Base-by-base conservation (phyloP, 2,888 invertebrate species). In the Zygothrica quintamaculata region DNA sequence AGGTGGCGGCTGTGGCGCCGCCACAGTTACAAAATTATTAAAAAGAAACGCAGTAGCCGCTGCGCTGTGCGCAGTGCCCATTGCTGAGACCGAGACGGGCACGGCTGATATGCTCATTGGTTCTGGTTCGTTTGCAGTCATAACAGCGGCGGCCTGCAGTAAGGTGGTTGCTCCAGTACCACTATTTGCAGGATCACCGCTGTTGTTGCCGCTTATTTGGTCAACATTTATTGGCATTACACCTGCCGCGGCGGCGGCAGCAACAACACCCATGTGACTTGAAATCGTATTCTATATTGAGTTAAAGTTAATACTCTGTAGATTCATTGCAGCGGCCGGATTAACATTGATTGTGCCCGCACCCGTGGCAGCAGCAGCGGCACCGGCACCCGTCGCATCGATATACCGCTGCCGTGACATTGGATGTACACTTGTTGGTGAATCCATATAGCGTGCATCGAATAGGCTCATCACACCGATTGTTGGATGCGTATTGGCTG, bases 281-380 rank as follows among this genome's bases (percentile, higher is more conserved):
- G 89, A 81, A 74, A 89, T 84, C 79, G 89, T 86, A 86, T 89
- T 88, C 94, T 94, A 95, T 93, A 95, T 94, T 87, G 94, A 93
- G 90, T 95, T 95, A 82, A 95, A 95, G 90, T 95, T 95, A 66
- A 96, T 93, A 74, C 94, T 94, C 87, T 95, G 94, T 88, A 95
- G 93, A 91, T 94, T 95, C 88, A 95, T 93, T 72, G 94, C 93
- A 39, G 93, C 92, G 43, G 93, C 92, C 77, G 92, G 92, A 90
- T 93, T 93, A 8, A 92, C 90, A 58, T 91, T 92, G 42, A 92
- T 91, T 36, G 90, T 88, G 89, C 90, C 58, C 58, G 86, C 65
- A n/a, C 88, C 77, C 22, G 69, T 48, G 5, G 77, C 72, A 7
- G 80, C 77, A 22, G 84, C 73, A 7, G 84, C 72, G n/a, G 68